Base-by-base conservation (phyloP, 2,797 vertebrate species). In the Typhlichthys eigenmanni region DNA sequence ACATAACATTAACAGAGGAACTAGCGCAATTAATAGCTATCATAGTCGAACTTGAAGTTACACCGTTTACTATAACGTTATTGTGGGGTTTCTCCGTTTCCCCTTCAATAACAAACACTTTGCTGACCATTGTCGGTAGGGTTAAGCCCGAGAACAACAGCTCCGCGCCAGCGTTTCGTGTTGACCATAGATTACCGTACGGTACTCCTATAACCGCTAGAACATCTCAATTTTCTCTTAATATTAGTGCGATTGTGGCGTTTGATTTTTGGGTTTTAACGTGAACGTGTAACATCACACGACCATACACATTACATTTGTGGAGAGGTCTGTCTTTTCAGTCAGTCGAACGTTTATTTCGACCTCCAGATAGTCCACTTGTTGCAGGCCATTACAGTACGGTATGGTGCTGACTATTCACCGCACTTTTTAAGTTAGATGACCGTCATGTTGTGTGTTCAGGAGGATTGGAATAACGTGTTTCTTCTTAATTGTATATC, bases 81-180 rank as follows among this genome's bases (percentile, higher is more conserved):
- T 68, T 72, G 65, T 58, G 34, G n/a, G 2, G 9, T 8, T 16
- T 47, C 3, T 4, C 11, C 12, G 2, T 9, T 48, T 73, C 49
- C 55, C 12, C 8, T 16, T 34, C n/a, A 16, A 50, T 9, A 12
- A 34, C 4, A 13, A n/a, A 16, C 50, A 13, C 55, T 49, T 52
- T 66, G 73, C 78, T 78, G 49, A 47, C 55, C 49, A 60, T 60
- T 72, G 72, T 74, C 54, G 51, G 61, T 57, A 68, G 46, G 24
- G 38, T 49, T 19, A 45, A 62, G 32, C 49, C 60, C 53, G 79
- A 77, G 76, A 89, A 81, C 87, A 87, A 87, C 88, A 82, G 85
- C 66, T 72, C 85, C 80, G 64, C 84, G 73, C 73, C 80, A 72
- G 73, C 63, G n/a, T 54, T 47, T 34, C 62, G 69, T 61, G 62